Base-by-base conservation (phyloP, 2,113 vertebrate species). In the Eonycteris spelaea region DNA sequence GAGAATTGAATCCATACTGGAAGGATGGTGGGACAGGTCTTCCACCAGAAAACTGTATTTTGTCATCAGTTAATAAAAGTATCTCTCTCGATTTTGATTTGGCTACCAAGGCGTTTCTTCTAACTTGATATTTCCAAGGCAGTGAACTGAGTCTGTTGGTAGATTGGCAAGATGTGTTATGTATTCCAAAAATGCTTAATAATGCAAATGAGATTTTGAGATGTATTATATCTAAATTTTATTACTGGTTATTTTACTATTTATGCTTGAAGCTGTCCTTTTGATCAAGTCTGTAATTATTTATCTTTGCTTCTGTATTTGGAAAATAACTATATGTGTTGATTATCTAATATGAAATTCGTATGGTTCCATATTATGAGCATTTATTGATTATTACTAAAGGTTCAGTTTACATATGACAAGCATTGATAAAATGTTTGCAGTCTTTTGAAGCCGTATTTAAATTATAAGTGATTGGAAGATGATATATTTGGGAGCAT, bases 1-100 rank as follows among this genome's bases (percentile, higher is more conserved):
- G 99, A 96, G 99, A 99, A 77, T 98, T 99, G 68, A 99, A 99
- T 97, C 99, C 99, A 0, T 99, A 98, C 90, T 99, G 99, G 99
- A 99, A 99, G 97, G 99, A 99, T 2, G 99, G 99, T 96, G 99
- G 99, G 83, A 99, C 97, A 92, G 99, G 99, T 91, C 98, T 99
- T 78, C 99, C 99, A 80, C 98, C 99, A 55, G 98, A 98, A 97
- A 97, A 99, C 57, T 95, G 28, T 12, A 95, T 97, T 90, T 68
- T 73, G 38, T 67, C 97, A 95, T 96, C 98, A 91, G 45, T 83
- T 92, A 96, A 97, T 88, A 99, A 99, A 99, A 99, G 99, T 99
- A 98, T 78, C 26, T 59, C 35, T n/a, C 30, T 82, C 0, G 59
- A 33, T 82, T 96, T 91, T 89, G 67, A 86, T 91, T 16, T 84